Conservation (phyloP, 2,113 vertebrate genomes). For the Mobula birostris region DNA sequence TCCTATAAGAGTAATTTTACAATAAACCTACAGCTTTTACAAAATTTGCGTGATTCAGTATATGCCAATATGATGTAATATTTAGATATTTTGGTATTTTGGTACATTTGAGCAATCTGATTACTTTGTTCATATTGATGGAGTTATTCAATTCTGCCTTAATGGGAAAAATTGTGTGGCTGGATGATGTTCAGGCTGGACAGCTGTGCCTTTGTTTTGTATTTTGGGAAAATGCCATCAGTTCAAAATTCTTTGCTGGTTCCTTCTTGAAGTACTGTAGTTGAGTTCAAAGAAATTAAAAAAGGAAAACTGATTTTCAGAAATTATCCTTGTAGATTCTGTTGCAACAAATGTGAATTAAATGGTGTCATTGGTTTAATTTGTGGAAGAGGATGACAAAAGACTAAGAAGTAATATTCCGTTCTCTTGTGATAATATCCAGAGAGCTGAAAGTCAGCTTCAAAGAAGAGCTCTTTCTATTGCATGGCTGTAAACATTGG, state of each 20-base stretch:
- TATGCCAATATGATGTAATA: background rate
- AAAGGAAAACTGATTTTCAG: background rate
- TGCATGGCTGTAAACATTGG: constrained; percentile 14
- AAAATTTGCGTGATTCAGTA: background rate
- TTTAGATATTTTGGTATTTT: background rate
- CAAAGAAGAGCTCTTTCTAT: background rate
- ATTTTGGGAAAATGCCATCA: constrained; percentile 35
- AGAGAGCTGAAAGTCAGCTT: constrained; percentile 27
- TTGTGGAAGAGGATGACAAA: background rate
- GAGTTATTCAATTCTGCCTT: background rate
- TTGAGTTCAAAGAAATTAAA: constrained; percentile 26
- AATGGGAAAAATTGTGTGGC: background rate
- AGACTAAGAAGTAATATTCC: background rate
- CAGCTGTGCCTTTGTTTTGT: constrained; percentile 29
- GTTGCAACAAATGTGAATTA: background rate
- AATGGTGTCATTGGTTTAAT: background rate
- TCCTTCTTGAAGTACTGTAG: background rate
- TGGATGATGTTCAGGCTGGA: constrained; percentile 26
- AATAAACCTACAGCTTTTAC: background rate
- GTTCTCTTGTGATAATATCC: background rate
- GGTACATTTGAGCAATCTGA: background rate
- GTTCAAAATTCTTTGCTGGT: constrained; percentile 24
- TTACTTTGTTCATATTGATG: background rate
- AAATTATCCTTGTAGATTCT: background rate
- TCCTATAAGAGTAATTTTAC: background rate